phyloP scores from a whole-genome alignment of 2,888 invertebrate species.

The Magallana nippona region DNA sequence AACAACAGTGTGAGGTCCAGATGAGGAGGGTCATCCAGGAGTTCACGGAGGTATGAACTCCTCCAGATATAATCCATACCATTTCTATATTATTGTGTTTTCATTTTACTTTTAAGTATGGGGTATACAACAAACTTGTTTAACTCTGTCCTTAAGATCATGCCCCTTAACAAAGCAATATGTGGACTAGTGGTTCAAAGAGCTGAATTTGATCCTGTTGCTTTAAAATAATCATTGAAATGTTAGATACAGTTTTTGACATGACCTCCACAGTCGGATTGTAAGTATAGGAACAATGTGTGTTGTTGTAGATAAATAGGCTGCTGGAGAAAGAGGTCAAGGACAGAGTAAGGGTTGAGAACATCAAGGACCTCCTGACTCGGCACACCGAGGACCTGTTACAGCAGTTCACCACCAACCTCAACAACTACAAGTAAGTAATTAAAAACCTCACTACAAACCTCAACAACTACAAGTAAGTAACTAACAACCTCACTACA shows the following conservation, averaged over 20 bases:
- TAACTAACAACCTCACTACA: not conserved
- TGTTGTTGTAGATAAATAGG: slow-evolving; percentile 57
- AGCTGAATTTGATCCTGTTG: too few relatives aligned
- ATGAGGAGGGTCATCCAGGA: slow-evolving; percentile 63
- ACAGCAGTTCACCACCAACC: slow-evolving; percentile 63
- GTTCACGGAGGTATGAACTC: slow-evolving; percentile 62
- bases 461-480: slow-evolving; percentile 61
- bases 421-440: slow-evolving; percentile 57
- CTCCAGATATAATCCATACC: not conserved
- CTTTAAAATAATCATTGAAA: too few relatives aligned
- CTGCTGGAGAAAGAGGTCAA: slow-evolving; percentile 60
- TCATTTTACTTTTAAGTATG: too few relatives aligned
- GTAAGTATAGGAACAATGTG: not conserved
- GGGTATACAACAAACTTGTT: not conserved
- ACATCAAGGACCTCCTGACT: slow-evolving; percentile 62
- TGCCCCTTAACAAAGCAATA: too few relatives aligned
- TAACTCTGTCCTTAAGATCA: not conserved
- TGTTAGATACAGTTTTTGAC: too few relatives aligned
- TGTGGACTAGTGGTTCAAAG: too few relatives aligned
- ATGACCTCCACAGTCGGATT: not conserved
- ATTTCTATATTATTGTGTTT: too few relatives aligned
- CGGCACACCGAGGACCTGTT: slow-evolving; percentile 64
- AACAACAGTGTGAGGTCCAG: slow-evolving; percentile 63
- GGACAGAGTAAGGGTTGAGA: slow-evolving; percentile 62
- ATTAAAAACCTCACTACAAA: not conserved